Percentiles rank a stretch among this genome's conserved stretches.
Conservation (phyloP, 2,113 vertebrate species). For the Bucco capensis region DNA sequence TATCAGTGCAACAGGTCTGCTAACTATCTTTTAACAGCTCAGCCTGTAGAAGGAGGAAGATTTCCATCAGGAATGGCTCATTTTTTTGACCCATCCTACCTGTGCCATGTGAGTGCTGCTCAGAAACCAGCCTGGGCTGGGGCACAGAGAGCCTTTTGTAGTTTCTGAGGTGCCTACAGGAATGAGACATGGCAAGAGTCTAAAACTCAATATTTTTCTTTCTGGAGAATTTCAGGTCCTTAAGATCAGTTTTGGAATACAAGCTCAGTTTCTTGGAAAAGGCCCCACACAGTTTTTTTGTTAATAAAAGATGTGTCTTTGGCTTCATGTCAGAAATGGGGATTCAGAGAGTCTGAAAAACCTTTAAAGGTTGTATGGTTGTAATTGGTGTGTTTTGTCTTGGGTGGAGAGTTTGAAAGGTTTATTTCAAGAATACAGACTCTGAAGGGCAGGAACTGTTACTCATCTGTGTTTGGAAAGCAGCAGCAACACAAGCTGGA, state of each 20-base stretch:
- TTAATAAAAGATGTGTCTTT: constrained; percentile 20
- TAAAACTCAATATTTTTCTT: background rate
- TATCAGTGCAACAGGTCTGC: background rate
- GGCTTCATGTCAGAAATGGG: constrained; percentile 26
- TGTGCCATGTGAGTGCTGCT: fast-evolving
- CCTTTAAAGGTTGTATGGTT: constrained; percentile 17
- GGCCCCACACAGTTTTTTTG: background rate
- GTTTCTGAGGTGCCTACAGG: background rate
- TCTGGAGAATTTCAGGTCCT: background rate
- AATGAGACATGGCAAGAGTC: background rate
- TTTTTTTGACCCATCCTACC: background rate
- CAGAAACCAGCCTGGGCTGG: background rate
- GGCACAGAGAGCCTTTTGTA: background rate
- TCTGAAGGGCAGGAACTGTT: constrained; percentile 64
- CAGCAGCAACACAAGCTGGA: background rate
- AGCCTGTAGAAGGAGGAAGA: background rate
- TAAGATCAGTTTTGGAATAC: background rate
- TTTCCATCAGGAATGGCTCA: background rate
- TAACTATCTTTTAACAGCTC: background rate
- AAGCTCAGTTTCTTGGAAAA: background rate
- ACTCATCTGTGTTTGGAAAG: constrained; percentile 62
- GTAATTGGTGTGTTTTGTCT: constrained; percentile 47
- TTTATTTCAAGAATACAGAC: constrained; percentile 32
- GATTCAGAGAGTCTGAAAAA: constrained; percentile 11
- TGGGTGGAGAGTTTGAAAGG: constrained; percentile 46